Evolutionary conservation across 2,888 invertebrate genomes (phyloP).

Genomic region (Thecocarcelia acutangulata): DNA sequence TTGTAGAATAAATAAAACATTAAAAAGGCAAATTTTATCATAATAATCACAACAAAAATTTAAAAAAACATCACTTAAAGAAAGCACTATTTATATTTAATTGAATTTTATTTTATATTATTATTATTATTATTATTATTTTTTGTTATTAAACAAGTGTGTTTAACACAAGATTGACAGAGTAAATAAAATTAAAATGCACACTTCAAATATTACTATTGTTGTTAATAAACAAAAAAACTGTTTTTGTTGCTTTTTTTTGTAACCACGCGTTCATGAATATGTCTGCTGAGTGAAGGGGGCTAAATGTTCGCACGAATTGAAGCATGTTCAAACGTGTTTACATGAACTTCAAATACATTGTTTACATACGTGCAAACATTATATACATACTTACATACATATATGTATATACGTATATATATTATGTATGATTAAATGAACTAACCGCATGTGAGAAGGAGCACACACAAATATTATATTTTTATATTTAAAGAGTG

Average conservation of each 20-base stretch:
- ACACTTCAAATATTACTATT: neutral
- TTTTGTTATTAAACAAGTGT: neutral
- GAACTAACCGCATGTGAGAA: neutral
- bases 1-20: too few species aligned
- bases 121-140: neutral
- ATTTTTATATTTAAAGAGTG: neutral
- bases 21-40: too few species aligned
- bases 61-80: neutral
- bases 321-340: too few species aligned
- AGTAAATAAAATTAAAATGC: constrained; percentile 3
- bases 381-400: too few species aligned
- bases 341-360: too few species aligned
- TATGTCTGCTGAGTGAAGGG: too few species aligned
- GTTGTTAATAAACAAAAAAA: neutral
- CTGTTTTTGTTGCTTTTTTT: neutral
- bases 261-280: neutral
- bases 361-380: too few species aligned
- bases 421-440: too few species aligned
- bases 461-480: neutral
- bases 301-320: too few species aligned
- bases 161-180: neutral
- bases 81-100: neutral
- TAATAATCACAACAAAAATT: too few species aligned
- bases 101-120: neutral
- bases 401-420: too few species aligned